phyloP scores from a whole-genome alignment of 2,113 vertebrate genomes.

The Dolichotis patagonum region DNA sequence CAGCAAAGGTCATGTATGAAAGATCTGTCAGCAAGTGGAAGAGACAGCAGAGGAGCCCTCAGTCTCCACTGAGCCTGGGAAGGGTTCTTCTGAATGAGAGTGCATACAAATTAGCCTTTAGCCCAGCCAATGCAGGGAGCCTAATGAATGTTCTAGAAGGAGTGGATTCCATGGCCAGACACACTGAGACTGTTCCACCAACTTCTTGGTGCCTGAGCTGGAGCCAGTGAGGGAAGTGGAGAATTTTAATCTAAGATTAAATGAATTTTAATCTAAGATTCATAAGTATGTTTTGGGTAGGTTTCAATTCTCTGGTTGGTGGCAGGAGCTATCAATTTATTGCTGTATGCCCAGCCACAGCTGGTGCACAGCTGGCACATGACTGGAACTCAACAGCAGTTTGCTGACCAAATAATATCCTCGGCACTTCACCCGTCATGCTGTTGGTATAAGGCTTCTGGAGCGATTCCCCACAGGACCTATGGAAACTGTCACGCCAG shows the following conservation, averaged over 20 bases:
- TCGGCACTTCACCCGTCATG: not conserved
- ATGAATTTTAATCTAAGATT: not conserved
- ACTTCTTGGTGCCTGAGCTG: not conserved
- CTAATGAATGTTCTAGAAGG: not conserved
- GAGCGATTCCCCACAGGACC: not conserved
- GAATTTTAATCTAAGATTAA: not conserved
- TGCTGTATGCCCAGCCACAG: not conserved
- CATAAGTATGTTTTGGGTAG: not conserved
- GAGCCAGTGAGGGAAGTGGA: not conserved
- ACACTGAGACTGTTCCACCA: not conserved
- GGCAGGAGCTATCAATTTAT: not conserved
- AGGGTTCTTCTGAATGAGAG: not conserved
- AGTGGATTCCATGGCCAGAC: not conserved
- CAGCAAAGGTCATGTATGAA: not conserved
- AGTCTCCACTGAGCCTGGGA: not conserved
- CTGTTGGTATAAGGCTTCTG: slow-evolving; percentile 24
- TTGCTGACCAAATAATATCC: slow-evolving; percentile 8
- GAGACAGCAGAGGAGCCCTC: not conserved
- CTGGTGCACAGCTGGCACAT: not conserved
- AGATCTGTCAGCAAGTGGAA: not conserved
- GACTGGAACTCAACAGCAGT: not conserved
- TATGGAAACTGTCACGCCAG: not conserved
- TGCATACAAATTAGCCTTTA: not conserved
- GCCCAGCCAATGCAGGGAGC: not conserved
- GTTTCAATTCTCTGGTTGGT: not conserved